Evolutionary conservation across 2,888 invertebrate genomes (phyloP), one percentile per base, ranked within the genome.

Genomic region (Uloborus plumipes): DNA sequence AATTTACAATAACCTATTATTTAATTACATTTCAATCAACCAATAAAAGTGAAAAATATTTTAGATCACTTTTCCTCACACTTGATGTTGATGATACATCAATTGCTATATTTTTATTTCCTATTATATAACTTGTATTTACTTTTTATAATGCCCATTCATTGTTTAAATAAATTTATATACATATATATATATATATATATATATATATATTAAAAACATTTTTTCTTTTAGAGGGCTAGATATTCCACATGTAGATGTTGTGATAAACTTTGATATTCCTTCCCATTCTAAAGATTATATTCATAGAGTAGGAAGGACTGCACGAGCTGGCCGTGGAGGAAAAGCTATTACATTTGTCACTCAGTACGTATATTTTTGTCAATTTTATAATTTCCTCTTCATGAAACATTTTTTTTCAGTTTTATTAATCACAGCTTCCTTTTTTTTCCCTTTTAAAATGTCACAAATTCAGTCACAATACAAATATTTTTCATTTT

Each of bases 211-310:
- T n/a, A n/a, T 39, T 39, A 39, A 39, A 39, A 39, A 39, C 9
- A 13, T 14, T 14, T 7, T 39, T 71, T 31, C 15, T 59, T 59
- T 15, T 88, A 96, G 98, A 90, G 98, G 99, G 87, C 91, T 99
- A 86, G 99, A 99, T 90, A 99, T 99, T 88, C 99, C 99, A 0
- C 98, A 99, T 89, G 99, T 99, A 51, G 99, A 99, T 89, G 93
- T 98, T 85, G 99, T 99, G 0, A 92, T 99, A 26, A 99, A 99
- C 90, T 94, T 96, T 89, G 99, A 99, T 90, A 97, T 99, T 88
- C 99, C 99, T 3, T 95, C 96, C 49, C 98, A 99, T 89, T 97
- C 97, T 87, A 99, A 99, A 89, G 99, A 99, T 90, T 99, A 99
- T 89, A 97, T 99, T 87, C 99, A 99, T 90, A 91, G 99, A 86